Percentiles rank a stretch among this genome's conserved stretches.
These are phyloP conservation scores for Coenonympha glycerion DNA, from an alignment of 2,888 invertebrate species.

Conservation along the genomic window DNA sequence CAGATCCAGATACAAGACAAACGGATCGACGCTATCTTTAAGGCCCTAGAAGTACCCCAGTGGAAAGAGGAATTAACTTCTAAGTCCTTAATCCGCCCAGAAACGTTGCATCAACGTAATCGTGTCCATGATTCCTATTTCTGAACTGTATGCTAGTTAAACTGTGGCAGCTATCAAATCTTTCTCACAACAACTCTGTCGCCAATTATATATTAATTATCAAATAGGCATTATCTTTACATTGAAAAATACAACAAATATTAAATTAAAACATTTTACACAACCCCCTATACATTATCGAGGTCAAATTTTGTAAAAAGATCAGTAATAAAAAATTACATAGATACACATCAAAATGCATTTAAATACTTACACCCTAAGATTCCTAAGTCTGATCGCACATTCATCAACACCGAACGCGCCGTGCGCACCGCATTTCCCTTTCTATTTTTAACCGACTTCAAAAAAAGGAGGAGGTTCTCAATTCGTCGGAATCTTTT, in stretches of 20 bases:
- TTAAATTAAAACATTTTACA: neutral
- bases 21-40: too few species aligned
- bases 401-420: neutral
- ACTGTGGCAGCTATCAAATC: slow-evolving; percentile 23
- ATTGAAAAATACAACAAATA: slow-evolving; percentile 29
- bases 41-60: too few species aligned
- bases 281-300: slow-evolving; percentile 17
- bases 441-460: too few species aligned
- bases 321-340: too few species aligned
- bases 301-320: slow-evolving; percentile 18
- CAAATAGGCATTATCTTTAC: slow-evolving; percentile 23
- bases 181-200: neutral
- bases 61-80: too few species aligned
- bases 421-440: neutral
- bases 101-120: too few species aligned
- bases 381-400: neutral
- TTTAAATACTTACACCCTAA: slow-evolving; percentile 38
- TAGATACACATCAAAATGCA: slow-evolving; percentile 44
- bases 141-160: slow-evolving; percentile 19
- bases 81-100: too few species aligned
- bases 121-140: too few species aligned
- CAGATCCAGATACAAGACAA: too few species aligned
- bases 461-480: too few species aligned
- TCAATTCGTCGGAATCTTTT: too few species aligned
- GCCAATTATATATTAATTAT: slow-evolving; percentile 3